phyloP scores from a whole-genome alignment of 2,797 vertebrate species.

The Nannoperca obscura region DNA sequence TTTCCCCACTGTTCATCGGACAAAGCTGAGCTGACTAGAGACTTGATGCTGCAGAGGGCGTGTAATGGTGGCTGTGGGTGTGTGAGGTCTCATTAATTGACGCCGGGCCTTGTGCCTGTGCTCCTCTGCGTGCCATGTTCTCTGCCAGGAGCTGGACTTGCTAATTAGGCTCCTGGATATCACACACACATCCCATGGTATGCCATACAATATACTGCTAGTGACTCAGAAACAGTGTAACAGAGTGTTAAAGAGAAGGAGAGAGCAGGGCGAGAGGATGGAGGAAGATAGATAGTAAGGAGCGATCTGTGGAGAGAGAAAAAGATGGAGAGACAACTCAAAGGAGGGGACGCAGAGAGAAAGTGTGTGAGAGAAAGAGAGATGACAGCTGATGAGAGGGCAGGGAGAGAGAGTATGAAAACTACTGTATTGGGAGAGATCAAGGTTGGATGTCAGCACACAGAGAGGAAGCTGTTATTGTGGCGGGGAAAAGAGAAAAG shows the following conservation, averaged over 20 bases:
- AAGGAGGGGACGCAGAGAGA: constrained; percentile 34
- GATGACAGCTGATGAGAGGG: constrained; percentile 68
- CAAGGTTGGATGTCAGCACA: constrained; percentile 37
- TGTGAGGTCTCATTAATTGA: constrained; percentile 86
- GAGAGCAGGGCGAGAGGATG: constrained; percentile 35
- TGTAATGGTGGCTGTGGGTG: constrained; percentile 80
- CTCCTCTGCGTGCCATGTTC: constrained; percentile 76
- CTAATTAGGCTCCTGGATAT: constrained; percentile 88
- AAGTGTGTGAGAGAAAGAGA: constrained; percentile 22
- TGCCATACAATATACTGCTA: constrained; percentile 69
- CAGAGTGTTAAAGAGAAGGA: constrained; percentile 46
- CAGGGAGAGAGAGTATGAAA: constrained; percentile 44
- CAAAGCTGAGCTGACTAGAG: constrained; percentile 66
- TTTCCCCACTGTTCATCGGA: constrained; percentile 49
- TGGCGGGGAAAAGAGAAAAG: constrained; percentile 15
- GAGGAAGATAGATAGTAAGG: constrained; percentile 29
- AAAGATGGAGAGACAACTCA: constrained; percentile 60
- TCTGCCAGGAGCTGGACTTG: constrained; percentile 82
- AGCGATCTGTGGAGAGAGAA: constrained; percentile 37
- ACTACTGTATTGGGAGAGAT: constrained; percentile 62
- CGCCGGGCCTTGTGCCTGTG: constrained; percentile 73
- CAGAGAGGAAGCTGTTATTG: constrained; percentile 58
- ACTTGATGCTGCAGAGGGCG: constrained; percentile 69
- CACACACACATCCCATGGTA: constrained; percentile 81
- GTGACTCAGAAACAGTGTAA: constrained; percentile 68